These are phyloP conservation scores for Cololabis saira DNA, from an alignment of 2,113 vertebrate species.

Conservation along the genomic window DNA sequence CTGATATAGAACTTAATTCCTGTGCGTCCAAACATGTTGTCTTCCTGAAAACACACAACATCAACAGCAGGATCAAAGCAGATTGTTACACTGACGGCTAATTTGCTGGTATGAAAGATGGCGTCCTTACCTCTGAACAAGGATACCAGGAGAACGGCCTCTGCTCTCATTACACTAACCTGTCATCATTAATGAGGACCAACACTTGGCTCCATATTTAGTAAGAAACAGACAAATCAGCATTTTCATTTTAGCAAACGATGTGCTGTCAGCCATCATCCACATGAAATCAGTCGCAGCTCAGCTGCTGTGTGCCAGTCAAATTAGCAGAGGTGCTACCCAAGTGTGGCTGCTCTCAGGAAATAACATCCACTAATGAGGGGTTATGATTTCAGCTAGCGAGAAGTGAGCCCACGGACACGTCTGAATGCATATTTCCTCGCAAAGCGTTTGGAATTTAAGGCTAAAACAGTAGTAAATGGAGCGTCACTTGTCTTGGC, in stretches of 20 bases:
- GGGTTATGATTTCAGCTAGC: conserved; percentile 21
- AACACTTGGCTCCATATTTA: conserved; percentile 27
- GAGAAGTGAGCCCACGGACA: conserved; percentile 11
- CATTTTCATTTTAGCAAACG: conserved; percentile 34
- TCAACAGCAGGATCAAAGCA: neutral
- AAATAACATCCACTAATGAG: conserved; percentile 44
- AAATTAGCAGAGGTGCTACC: conserved; percentile 35
- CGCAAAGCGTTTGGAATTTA: no score
- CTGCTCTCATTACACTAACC: conserved; percentile 12
- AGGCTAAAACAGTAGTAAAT: no score
- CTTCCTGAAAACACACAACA: neutral
- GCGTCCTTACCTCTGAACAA: conserved; percentile 6
- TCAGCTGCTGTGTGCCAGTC: conserved; percentile 28
- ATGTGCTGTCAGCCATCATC: conserved; percentile 57
- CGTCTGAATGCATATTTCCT: no score
- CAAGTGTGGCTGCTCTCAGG: conserved; percentile 17
- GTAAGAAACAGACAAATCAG: conserved; percentile 33
- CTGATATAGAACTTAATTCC: neutral
- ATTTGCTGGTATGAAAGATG: neutral
- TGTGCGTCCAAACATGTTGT: neutral
- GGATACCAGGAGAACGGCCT: neutral
- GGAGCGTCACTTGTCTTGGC: no score
- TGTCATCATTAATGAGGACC: conserved; percentile 19
- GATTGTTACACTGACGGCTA: no score
- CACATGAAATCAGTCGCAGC: conserved; percentile 34